These are phyloP conservation scores for Microctenopoma steveboyesi DNA, from an alignment of 2,797 vertebrate species.

Conservation along the genomic window DNA sequence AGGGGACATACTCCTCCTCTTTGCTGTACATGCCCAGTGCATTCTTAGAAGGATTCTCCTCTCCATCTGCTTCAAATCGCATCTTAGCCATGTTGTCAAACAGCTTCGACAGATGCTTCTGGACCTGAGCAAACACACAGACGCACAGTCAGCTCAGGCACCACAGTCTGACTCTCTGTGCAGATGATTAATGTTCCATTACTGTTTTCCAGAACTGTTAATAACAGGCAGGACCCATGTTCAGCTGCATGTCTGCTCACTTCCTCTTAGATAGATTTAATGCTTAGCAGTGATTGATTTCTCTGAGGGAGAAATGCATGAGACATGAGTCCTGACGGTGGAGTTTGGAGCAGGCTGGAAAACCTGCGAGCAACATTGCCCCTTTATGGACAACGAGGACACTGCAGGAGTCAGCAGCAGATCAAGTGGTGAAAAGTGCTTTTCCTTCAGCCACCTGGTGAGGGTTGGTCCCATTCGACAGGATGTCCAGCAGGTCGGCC, in stretches of 20 bases:
- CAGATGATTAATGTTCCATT: conserved; percentile 50
- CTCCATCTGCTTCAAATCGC: conserved; percentile 85
- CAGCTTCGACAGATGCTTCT: conserved; percentile 94
- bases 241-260: conserved; percentile 47
- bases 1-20: conserved; percentile 93
- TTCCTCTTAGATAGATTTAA: conserved; percentile 55
- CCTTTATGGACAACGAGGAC: conserved; percentile 60
- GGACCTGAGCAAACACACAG: conserved; percentile 83
- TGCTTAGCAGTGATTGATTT: conserved; percentile 64
- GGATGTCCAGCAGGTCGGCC: conserved; percentile 94
- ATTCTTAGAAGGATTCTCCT: conserved; percentile 80
- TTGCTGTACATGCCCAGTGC: conserved; percentile 95
- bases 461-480: conserved; percentile 94
- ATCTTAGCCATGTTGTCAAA: conserved; percentile 94
- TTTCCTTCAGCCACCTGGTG: conserved; percentile 83
- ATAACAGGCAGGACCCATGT: conserved; percentile 39
- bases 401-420: conserved; percentile 35
- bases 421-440: conserved; percentile 16
- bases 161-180: conserved; percentile 8
- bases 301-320: conserved; percentile 41
- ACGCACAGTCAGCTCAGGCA: conserved; percentile 16
- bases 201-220: conserved; percentile 41
- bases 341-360: conserved; percentile 14
- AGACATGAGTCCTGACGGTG: conserved; percentile 37
- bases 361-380: conserved; percentile 74